phyloP scores from a whole-genome alignment of 2,888 invertebrate species.

The Proisotoma minuta region DNA sequence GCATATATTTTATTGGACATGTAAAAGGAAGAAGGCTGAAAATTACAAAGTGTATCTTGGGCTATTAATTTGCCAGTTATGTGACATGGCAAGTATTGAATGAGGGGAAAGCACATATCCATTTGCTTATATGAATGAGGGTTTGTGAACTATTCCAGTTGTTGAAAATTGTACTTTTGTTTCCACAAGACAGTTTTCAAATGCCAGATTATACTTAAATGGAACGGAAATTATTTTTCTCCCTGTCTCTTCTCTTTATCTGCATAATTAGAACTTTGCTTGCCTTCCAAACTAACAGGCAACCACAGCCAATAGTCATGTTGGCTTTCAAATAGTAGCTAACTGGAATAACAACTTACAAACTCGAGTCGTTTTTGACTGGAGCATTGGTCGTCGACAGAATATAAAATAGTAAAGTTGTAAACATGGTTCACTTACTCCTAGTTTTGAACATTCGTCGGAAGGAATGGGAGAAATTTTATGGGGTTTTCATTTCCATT shows the following conservation, averaged over 20 bases:
- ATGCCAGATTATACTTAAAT: slow-evolving; percentile 12
- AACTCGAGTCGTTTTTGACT: background rate
- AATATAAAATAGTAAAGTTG: slow-evolving; percentile 20
- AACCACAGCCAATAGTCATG: no score
- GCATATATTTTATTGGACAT: slow-evolving; percentile 1
- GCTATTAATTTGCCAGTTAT: background rate
- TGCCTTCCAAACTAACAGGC: background rate
- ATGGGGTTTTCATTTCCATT: slow-evolving; percentile 17
- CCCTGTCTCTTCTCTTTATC: slow-evolving; percentile 14
- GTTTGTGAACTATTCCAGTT: background rate
- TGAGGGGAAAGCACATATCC: background rate
- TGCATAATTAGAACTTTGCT: slow-evolving; percentile 38
- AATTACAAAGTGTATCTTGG: background rate
- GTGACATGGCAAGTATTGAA: background rate
- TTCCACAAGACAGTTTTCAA: slow-evolving; percentile 7
- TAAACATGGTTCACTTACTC: slow-evolving; percentile 18
- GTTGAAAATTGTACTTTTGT: slow-evolving; percentile 11
- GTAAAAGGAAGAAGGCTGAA: background rate
- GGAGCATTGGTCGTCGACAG: slow-evolving; percentile 7
- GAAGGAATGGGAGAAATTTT: background rate
- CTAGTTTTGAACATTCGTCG: background rate
- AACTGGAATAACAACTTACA: background rate
- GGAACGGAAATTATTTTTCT: slow-evolving; percentile 18
- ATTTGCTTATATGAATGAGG: slow-evolving; percentile 3
- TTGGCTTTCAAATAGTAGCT: background rate